These are phyloP conservation scores for Clavelina lepadiformis DNA, from an alignment of 23 tunicate species.

Conservation along the genomic window DNA sequence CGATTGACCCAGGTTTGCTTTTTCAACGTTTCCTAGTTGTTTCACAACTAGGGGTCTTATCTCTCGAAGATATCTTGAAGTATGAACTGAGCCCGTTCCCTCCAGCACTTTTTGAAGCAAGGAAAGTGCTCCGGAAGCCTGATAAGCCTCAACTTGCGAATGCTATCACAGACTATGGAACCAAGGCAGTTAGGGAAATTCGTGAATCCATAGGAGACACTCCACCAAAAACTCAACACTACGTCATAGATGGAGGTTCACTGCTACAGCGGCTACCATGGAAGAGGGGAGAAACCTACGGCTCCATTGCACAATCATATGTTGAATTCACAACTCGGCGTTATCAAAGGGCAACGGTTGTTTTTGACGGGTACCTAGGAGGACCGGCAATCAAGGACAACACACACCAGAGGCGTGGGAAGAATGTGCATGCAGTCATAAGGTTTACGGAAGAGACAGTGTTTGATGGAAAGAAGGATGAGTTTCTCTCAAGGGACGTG, in stretches of 20 bases:
- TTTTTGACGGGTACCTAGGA: slow-evolving; percentile 15
- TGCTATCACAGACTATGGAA: too few relatives aligned
- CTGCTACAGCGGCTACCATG: slow-evolving; percentile 6
- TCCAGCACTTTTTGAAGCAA: neutral
- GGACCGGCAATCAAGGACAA: too few relatives aligned
- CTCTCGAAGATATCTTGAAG: neutral
- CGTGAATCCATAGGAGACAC: neutral
- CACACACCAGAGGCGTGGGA: too few relatives aligned
- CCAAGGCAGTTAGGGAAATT: neutral
- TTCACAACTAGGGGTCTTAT: neutral
- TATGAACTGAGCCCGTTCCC: slow-evolving; percentile 1
- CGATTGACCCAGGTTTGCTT: slow-evolving; percentile 2
- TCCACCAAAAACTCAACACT: neutral
- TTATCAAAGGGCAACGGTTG: neutral
- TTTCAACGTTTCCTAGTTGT: slow-evolving; percentile 3
- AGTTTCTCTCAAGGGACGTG: too few relatives aligned
- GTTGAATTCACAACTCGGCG: neutral
- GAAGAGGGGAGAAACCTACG: neutral
- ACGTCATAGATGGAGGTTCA: slow-evolving; percentile 9
- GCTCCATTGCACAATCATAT: neutral
- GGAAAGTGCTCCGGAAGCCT: slow-evolving; percentile 3
- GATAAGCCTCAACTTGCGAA: slow-evolving; percentile 4
- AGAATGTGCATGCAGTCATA: too few relatives aligned
- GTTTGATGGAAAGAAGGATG: too few relatives aligned
- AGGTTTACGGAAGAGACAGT: too few relatives aligned